Evolutionary conservation across 2,888 invertebrate species (phyloP).

Genomic region (Penaeus monodon): DNA sequence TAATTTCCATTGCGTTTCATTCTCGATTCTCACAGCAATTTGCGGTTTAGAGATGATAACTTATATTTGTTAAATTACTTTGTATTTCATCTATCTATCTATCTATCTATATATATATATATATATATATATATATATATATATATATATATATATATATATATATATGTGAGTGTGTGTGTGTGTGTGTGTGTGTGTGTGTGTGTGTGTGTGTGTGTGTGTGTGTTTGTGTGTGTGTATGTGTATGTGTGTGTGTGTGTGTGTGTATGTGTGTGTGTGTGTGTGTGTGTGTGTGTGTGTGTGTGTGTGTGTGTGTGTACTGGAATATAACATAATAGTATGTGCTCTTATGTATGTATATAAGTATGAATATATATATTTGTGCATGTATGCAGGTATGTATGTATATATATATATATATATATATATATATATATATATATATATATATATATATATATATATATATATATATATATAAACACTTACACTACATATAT

Average conservation of each 20-base stretch:
- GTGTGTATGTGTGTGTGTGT: neutral
- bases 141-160: constrained; percentile 5
- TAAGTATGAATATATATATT: neutral
- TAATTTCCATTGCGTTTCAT: too few species aligned
- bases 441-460: constrained; percentile 9
- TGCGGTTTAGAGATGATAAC: too few species aligned
- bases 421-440: constrained; percentile 5
- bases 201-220: neutral
- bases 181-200: neutral
- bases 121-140: neutral
- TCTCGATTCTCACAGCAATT: too few species aligned
- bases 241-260: neutral
- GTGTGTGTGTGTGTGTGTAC: neutral
- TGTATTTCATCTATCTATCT: neutral
- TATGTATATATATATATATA: neutral
- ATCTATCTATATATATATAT: neutral
- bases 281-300: neutral
- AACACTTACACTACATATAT: neutral
- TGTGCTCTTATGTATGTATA: neutral
- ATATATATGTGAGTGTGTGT: neutral
- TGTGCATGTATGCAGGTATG: neutral
- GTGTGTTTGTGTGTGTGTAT: neutral
- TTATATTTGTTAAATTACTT: too few species aligned
- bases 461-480: neutral
- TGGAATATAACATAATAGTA: too few species aligned